These are phyloP conservation scores for Copidosoma floridanum DNA, from an alignment of 1,140 invertebrate species.

Conservation along the genomic window DNA sequence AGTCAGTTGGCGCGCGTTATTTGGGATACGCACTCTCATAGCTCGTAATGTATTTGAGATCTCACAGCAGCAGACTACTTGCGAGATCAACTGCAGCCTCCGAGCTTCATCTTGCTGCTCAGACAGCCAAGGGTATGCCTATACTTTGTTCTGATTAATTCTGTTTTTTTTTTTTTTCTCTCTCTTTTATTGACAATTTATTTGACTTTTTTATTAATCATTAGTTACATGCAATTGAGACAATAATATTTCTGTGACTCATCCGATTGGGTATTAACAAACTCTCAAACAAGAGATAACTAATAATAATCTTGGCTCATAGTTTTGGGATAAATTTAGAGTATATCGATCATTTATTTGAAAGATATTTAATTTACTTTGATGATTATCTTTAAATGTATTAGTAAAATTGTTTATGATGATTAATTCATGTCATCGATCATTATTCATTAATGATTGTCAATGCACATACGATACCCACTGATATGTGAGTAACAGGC, in stretches of 20 bases:
- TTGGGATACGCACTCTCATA: slow-evolving; percentile 35
- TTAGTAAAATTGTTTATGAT: slow-evolving; percentile 1
- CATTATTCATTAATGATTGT: too few relatives aligned
- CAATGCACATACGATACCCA: too few relatives aligned
- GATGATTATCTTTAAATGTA: neutral
- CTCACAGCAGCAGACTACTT: slow-evolving; percentile 33
- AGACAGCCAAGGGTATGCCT: slow-evolving; percentile 11
- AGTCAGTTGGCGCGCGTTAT: slow-evolving; percentile 38
- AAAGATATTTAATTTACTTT: neutral
- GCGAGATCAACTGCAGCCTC: slow-evolving; percentile 1
- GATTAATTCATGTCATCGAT: too few relatives aligned
- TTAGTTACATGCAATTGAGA: slow-evolving; percentile 1
- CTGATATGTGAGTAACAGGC: too few relatives aligned
- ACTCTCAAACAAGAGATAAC: too few relatives aligned
- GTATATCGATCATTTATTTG: too few relatives aligned
- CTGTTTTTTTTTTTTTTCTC: too few relatives aligned
- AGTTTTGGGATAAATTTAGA: too few relatives aligned
- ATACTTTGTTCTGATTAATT: too few relatives aligned
- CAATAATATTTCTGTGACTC: too few relatives aligned
- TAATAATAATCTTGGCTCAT: too few relatives aligned
- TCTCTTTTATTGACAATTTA: neutral
- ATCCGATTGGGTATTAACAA: too few relatives aligned
- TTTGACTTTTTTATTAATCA: slow-evolving; percentile 5
- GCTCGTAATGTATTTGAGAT: slow-evolving; percentile 57
- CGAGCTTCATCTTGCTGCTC: slow-evolving; percentile 8